phyloP scores from a whole-genome alignment of 1,140 invertebrate genomes.

The Anastatus disparis region DNA sequence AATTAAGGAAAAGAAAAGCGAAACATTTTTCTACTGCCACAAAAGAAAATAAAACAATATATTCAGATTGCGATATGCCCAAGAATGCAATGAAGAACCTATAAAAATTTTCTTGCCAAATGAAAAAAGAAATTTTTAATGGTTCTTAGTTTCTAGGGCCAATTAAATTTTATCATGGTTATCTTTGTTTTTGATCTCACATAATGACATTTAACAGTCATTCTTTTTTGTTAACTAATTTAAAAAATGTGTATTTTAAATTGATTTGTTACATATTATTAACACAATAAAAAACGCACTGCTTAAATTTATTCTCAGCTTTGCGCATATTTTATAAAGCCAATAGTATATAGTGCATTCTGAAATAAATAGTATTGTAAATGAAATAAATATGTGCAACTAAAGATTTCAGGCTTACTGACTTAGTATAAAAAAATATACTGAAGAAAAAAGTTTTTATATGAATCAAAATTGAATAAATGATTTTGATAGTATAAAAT shows the following conservation, averaged over 20 bases:
- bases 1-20: background rate
- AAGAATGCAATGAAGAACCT: background rate
- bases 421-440: constrained; percentile 6
- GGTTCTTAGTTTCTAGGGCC: background rate
- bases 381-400: constrained; percentile 1
- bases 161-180: constrained; percentile 7
- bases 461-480: background rate
- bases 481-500: constrained; percentile 9
- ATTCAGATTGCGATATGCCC: background rate
- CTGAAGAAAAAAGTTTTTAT: constrained; percentile 3
- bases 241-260: constrained; percentile 12
- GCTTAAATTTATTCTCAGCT: constrained; percentile 15
- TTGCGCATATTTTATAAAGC: constrained; percentile 13
- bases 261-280: background rate
- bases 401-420: constrained; percentile 2
- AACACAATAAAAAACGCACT: background rate
- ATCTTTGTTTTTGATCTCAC: constrained; percentile 23
- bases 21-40: constrained; percentile 27
- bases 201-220: background rate
- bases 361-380: constrained; percentile 7
- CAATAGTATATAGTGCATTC: background rate
- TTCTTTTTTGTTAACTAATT: background rate
- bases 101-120: constrained; percentile 16
- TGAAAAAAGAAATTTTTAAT: background rate
- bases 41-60: background rate